Percentiles rank a stretch among this genome's conserved stretches.
phyloP scores from a whole-genome alignment of 2,113 vertebrate species.

The Epinephelus cyanopodus region DNA sequence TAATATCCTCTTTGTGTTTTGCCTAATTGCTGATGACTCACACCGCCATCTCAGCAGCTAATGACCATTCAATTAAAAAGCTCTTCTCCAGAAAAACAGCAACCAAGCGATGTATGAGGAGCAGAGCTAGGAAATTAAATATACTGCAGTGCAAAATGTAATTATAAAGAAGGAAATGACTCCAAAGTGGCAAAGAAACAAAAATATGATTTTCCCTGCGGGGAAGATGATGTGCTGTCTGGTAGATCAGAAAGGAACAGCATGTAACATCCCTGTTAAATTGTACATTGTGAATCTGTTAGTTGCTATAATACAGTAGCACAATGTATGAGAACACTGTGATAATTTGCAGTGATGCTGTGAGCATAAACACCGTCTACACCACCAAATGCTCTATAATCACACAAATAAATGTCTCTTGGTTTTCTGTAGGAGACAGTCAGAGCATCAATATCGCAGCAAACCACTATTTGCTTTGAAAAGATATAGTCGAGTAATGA shows the following conservation, averaged over 20 bases:
- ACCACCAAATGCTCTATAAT: not conserved
- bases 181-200: constrained; percentile 1
- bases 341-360: not conserved
- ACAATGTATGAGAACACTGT: not conserved
- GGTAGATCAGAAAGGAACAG: not conserved
- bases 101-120: not conserved
- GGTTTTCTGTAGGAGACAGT: too few relatives aligned
- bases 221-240: not conserved
- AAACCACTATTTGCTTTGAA: too few relatives aligned
- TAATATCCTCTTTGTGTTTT: constrained; percentile 23
- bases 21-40: constrained; percentile 16
- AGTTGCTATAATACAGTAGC: not conserved
- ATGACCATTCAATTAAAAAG: constrained; percentile 29
- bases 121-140: constrained; percentile 16
- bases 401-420: not conserved
- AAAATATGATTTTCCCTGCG: not conserved
- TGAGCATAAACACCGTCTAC: not conserved
- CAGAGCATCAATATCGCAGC: too few relatives aligned
- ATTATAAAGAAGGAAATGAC: constrained; percentile 33
- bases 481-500: too few relatives aligned
- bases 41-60: constrained; percentile 6
- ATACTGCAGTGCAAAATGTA: constrained; percentile 8
- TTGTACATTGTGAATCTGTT: not conserved
- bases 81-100: constrained; percentile 10
- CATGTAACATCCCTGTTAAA: not conserved